Conservation (phyloP, 2,113 vertebrate species). For the Tupaia chinensis region DNA sequence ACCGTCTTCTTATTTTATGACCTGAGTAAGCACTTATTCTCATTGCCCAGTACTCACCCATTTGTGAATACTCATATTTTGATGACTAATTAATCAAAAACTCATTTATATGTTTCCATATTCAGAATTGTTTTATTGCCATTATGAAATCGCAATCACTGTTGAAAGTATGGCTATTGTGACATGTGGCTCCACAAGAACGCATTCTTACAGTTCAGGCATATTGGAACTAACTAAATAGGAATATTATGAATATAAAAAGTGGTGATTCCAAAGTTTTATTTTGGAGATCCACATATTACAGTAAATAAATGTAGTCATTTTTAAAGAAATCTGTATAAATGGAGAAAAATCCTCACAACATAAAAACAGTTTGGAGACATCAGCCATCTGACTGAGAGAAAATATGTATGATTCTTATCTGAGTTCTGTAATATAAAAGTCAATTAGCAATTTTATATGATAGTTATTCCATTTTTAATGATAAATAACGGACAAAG, state of each 20-base stretch:
- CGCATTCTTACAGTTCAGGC: conserved; percentile 2
- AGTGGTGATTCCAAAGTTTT: conserved; percentile 28
- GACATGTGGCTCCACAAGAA: not conserved
- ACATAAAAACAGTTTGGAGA: not conserved
- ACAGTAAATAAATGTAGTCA: conserved; percentile 8
- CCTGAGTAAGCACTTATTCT: not conserved
- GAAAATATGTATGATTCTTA: not conserved
- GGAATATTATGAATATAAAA: conserved; percentile 54
- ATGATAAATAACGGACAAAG: not conserved
- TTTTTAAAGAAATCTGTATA: conserved; percentile 55
- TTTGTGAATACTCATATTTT: not conserved
- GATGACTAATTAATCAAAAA: conserved; percentile 14
- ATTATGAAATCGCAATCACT: not conserved
- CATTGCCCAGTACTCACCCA: not conserved
- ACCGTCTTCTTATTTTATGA: not conserved
- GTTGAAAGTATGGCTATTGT: not conserved
- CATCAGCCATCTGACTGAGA: not conserved
- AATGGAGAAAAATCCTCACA: not conserved
- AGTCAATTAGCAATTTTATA: not conserved
- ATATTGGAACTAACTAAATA: conserved; percentile 47
- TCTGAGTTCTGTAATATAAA: not conserved
- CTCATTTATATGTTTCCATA: not conserved
- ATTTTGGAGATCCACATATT: not conserved
- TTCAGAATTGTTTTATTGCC: not conserved
- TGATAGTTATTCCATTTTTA: not conserved